Evolutionary conservation across 2,797 vertebrate genomes (phyloP).

Genomic region (Xenentodon cancila): DNA sequence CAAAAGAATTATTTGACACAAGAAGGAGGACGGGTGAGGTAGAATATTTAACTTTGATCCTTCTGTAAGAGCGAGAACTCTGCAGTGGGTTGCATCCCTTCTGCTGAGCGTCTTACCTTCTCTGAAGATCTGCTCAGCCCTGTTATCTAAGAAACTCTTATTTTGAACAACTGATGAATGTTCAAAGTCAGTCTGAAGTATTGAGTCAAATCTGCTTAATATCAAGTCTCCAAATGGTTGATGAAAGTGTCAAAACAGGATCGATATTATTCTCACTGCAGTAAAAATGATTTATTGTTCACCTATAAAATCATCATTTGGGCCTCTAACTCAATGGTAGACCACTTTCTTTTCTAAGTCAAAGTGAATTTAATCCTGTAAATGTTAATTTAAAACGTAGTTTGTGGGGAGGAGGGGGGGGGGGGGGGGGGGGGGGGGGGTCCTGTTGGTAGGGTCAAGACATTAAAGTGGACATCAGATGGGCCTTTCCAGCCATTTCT

Average conservation of each 20-base stretch:
- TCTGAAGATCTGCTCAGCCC: conserved; percentile 6
- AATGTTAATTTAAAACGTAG: not conserved
- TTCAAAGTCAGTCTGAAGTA: conserved; percentile 2
- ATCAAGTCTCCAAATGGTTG: not conserved
- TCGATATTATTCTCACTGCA: conserved; percentile 6
- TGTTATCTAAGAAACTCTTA: conserved; percentile 10
- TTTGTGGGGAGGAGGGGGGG: too few species aligned
- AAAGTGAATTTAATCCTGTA: not conserved
- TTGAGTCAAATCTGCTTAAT: conserved; percentile 6
- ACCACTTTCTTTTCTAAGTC: not conserved
- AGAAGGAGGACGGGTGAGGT: conserved; percentile 18
- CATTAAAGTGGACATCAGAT: too few species aligned
- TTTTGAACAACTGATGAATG: conserved; percentile 5
- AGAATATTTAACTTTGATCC: conserved; percentile 22
- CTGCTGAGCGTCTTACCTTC: conserved; percentile 5
- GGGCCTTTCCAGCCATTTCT: too few species aligned
- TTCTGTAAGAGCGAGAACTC: conserved; percentile 17
- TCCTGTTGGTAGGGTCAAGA: too few species aligned
- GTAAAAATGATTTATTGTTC: conserved; percentile 7
- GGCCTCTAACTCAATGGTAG: too few species aligned
- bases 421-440: too few species aligned
- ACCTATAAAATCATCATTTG: not conserved
- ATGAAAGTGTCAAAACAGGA: not conserved
- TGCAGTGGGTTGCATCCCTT: conserved; percentile 8
- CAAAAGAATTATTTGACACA: conserved; percentile 48